phyloP scores from a whole-genome alignment of 1,140 invertebrate species.

The Leptoteleia sp. region DNA sequence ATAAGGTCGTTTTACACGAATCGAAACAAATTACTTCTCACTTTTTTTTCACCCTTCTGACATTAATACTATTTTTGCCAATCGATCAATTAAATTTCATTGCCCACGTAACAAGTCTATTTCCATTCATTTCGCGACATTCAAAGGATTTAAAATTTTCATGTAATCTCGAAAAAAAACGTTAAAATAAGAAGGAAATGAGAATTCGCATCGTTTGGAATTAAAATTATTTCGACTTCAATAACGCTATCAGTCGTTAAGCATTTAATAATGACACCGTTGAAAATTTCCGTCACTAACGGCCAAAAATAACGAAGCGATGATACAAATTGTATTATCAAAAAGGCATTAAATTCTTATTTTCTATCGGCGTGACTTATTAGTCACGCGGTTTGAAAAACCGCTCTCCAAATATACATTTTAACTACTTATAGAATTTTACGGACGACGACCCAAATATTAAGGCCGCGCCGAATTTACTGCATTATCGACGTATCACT shows the following conservation, averaged over 20 bases:
- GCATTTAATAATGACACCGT: constrained; percentile 7
- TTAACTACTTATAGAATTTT: constrained; percentile 43
- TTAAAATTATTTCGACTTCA: not conserved
- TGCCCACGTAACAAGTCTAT: too few species aligned
- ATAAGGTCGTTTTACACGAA: too few species aligned
- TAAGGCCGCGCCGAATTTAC: constrained; percentile 32
- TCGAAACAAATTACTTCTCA: too few species aligned
- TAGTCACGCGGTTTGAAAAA: constrained; percentile 14
- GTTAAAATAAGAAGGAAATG: too few species aligned
- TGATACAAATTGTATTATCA: constrained; percentile 31
- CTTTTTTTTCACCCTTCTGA: too few species aligned
- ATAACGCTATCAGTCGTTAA: not conserved
- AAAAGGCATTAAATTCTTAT: constrained; percentile 39
- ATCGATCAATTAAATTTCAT: too few species aligned
- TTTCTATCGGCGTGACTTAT: constrained; percentile 17
- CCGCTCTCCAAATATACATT: constrained; percentile 23
- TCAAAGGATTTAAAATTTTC: not conserved
- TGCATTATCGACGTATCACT: constrained; percentile 49
- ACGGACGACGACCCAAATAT: constrained; percentile 9
- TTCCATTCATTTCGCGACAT: too few species aligned
- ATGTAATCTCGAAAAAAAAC: too few species aligned
- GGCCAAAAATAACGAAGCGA: constrained; percentile 9
- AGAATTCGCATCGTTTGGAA: too few species aligned
- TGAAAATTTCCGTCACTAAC: constrained; percentile 10
- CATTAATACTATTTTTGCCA: too few species aligned